Conservation (phyloP, 64 coral and sea anemone genomes). For the Pocillopora verrucosa region DNA sequence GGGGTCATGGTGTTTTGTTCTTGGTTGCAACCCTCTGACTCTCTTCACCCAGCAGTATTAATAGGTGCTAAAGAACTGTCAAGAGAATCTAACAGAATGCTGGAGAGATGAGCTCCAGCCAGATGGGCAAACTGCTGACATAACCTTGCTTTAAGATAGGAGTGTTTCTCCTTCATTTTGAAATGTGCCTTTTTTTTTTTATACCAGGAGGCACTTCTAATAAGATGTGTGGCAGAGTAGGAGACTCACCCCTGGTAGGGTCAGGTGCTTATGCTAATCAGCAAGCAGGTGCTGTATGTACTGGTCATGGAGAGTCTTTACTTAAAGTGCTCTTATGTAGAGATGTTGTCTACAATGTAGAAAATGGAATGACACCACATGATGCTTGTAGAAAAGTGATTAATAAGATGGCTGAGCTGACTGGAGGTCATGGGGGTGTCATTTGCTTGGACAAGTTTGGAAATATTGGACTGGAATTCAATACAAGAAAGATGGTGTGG, state of each 20-base stretch:
- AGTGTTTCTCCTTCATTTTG: no score
- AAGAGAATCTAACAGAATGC: no score
- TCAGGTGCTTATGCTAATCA: slow-evolving; percentile 83
- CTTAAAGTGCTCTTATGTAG: slow-evolving; percentile 81
- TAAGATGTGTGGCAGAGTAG: slow-evolving; percentile 89
- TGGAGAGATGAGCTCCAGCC: no score
- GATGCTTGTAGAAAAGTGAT: slow-evolving; percentile 63
- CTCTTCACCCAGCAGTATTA: no score
- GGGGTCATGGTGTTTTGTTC: no score
- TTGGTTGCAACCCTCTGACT: no score
- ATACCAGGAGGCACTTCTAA: slow-evolving; percentile 57
- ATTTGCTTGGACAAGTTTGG: slow-evolving; percentile 81
- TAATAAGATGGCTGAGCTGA: slow-evolving; percentile 56
- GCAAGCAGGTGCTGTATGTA: slow-evolving; percentile 59
- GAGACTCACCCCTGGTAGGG: slow-evolving; percentile 82
- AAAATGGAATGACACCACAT: slow-evolving; percentile 52
- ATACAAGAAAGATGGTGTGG: slow-evolving; percentile 77
- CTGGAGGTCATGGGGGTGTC: slow-evolving; percentile 72
- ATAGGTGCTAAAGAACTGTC: no score
- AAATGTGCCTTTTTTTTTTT: neutral
- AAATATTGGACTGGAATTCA: slow-evolving; percentile 65
- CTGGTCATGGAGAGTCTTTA: slow-evolving; percentile 89
- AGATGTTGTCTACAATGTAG: slow-evolving; percentile 71
- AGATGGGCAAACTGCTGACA: no score
- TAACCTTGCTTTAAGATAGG: no score